Conservation (phyloP, 2,888 invertebrate species). For the Tricholauxania praeusta region DNA sequence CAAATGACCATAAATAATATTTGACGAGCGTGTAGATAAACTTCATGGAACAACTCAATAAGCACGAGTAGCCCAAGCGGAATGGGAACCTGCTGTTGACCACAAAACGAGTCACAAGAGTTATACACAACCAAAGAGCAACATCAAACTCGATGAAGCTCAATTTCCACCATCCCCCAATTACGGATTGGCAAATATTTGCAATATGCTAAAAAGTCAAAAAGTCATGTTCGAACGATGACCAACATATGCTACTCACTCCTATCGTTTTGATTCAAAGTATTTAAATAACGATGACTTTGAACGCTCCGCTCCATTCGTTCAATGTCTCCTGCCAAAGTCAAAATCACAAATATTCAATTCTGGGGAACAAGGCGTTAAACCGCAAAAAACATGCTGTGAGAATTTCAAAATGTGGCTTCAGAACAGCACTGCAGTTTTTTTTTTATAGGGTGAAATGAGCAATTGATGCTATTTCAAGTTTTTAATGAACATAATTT, state of each 20-base stretch:
- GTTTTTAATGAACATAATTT: no score
- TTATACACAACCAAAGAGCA: not conserved
- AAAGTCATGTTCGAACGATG: conserved; percentile 39
- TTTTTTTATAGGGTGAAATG: no score
- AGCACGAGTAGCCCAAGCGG: not conserved
- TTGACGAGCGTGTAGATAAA: not conserved
- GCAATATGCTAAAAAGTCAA: conserved; percentile 38
- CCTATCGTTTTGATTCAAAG: not conserved
- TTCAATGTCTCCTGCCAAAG: conserved; percentile 1
- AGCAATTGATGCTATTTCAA: no score
- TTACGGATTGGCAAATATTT: conserved; percentile 39
- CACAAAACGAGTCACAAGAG: conserved; percentile 10
- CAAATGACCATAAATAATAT: conserved; percentile 7
- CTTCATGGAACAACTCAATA: not conserved
- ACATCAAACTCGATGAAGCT: not conserved
- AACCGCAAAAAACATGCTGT: conserved; percentile 44
- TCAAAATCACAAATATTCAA: not conserved
- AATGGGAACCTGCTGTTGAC: no score
- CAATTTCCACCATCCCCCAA: not conserved
- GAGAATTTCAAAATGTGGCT: conserved; percentile 41
- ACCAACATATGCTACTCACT: conserved; percentile 10
- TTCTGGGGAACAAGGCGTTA: conserved; percentile 35
- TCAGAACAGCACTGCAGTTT: no score
- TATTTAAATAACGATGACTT: conserved; percentile 20
- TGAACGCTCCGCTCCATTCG: not conserved